Evolutionary conservation across 2,888 invertebrate species (phyloP).

Genomic region (Sinotaia quadrata): DNA sequence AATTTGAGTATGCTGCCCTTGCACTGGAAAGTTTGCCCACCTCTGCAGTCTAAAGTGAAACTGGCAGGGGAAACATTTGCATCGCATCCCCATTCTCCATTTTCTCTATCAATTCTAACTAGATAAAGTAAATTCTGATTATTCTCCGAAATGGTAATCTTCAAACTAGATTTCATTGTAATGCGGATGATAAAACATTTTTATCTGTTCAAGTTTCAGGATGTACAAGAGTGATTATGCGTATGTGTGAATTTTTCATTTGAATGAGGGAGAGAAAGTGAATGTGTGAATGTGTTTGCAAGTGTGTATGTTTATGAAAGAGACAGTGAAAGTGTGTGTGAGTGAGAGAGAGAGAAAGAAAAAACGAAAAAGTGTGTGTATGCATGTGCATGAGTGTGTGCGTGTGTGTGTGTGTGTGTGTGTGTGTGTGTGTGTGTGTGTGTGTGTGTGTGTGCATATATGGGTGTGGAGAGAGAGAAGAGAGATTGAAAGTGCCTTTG

Average conservation of each 20-base stretch:
- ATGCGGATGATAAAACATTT: too few species aligned
- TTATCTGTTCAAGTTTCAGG: background rate
- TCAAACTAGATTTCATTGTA: too few species aligned
- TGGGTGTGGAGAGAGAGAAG: background rate
- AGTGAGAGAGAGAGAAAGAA: background rate
- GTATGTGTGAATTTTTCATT: background rate
- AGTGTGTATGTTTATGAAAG: background rate
- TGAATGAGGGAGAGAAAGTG: background rate
- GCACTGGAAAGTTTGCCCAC: too few species aligned
- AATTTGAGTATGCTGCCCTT: too few species aligned
- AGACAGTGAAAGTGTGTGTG: background rate
- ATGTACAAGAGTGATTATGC: background rate
- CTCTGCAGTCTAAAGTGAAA: too few species aligned
- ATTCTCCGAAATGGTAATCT: too few species aligned
- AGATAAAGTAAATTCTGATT: too few species aligned
- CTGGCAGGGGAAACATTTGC: too few species aligned
- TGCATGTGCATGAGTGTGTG: background rate
- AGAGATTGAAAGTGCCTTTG: background rate
- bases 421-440: background rate
- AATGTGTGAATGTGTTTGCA: background rate
- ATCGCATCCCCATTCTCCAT: too few species aligned
- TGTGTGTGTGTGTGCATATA: background rate
- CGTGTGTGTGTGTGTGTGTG: slow-evolving; percentile 4
- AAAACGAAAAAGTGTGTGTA: background rate
- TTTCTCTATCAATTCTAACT: too few species aligned